These are phyloP conservation scores for Bibio marci DNA, from an alignment of 2,888 invertebrate species.

Conservation along the genomic window DNA sequence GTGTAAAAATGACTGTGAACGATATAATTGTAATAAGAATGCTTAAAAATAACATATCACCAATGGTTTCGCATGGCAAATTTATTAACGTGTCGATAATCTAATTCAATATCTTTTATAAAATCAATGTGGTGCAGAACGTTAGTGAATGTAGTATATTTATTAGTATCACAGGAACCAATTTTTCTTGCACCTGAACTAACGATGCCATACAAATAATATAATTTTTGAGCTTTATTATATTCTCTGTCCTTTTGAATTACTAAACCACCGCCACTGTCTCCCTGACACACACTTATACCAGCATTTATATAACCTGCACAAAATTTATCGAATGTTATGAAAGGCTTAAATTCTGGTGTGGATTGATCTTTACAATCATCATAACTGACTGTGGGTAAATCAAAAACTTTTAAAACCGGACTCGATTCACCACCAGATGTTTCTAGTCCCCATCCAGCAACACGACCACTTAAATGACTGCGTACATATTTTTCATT, in stretches of 20 bases:
- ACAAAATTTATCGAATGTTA: slow-evolving; percentile 23
- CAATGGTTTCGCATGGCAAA: too few species aligned
- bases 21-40: too few species aligned
- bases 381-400: slow-evolving; percentile 10
- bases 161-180: slow-evolving; percentile 7
- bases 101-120: too few species aligned
- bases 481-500: slow-evolving; percentile 5
- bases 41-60: too few species aligned
- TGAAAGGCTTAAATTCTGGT: slow-evolving; percentile 7
- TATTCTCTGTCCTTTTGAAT: slow-evolving; percentile 3
- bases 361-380: slow-evolving; percentile 11
- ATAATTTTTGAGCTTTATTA: slow-evolving; percentile 6
- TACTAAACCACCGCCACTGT: slow-evolving; percentile 18
- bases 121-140: too few species aligned
- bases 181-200: slow-evolving; percentile 11
- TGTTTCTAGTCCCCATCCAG: slow-evolving; percentile 14
- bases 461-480: slow-evolving; percentile 8
- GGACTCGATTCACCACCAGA: slow-evolving; percentile 7
- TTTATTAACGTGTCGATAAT: too few species aligned
- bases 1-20: too few species aligned
- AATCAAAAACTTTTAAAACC: slow-evolving; percentile 10
- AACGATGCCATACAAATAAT: slow-evolving; percentile 15
- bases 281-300: slow-evolving; percentile 3
- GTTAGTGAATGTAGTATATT: slow-evolving; percentile 8
- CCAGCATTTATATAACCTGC: slow-evolving; percentile 13